Percentiles rank a stretch among this genome's conserved stretches.
phyloP scores from a whole-genome alignment of 2,888 invertebrate species.

The Eupithecia insigniata region DNA sequence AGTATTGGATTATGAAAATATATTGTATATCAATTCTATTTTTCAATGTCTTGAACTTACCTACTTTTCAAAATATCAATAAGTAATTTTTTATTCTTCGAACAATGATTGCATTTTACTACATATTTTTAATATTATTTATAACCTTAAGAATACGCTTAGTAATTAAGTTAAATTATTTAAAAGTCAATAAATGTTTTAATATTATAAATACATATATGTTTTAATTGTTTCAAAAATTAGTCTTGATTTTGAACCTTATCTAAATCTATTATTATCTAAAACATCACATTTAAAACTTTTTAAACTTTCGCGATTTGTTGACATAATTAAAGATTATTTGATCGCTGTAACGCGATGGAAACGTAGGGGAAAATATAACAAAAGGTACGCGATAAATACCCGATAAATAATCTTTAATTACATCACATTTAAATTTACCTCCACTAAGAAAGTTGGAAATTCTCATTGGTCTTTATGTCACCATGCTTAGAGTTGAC shows the following conservation, averaged over 20 bases:
- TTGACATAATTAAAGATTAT: too few relatives aligned
- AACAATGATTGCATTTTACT: slow-evolving; percentile 69
- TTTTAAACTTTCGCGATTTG: too few relatives aligned
- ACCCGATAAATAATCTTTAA: too few relatives aligned
- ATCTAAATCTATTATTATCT: too few relatives aligned
- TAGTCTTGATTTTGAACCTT: too few relatives aligned
- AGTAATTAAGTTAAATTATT: slow-evolving; percentile 81
- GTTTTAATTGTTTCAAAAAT: slow-evolving; percentile 48
- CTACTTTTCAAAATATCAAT: background rate
- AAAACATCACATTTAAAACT: background rate
- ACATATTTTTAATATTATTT: slow-evolving; percentile 64
- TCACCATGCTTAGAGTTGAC: slow-evolving; percentile 19
- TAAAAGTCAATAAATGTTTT: slow-evolving; percentile 83
- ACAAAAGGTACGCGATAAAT: too few relatives aligned
- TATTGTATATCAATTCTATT: background rate
- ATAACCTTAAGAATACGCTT: slow-evolving; percentile 75
- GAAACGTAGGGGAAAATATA: too few relatives aligned
- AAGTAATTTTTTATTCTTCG: slow-evolving; percentile 22
- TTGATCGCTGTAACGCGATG: too few relatives aligned
- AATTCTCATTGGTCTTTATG: background rate
- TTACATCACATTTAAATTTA: background rate
- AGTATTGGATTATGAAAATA: background rate
- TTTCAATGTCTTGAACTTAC: background rate
- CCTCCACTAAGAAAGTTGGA: background rate
- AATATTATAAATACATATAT: slow-evolving; percentile 61